Evolutionary conservation across 2,797 vertebrate genomes (phyloP).

Genomic region (Sarcophilus harrisii): DNA sequence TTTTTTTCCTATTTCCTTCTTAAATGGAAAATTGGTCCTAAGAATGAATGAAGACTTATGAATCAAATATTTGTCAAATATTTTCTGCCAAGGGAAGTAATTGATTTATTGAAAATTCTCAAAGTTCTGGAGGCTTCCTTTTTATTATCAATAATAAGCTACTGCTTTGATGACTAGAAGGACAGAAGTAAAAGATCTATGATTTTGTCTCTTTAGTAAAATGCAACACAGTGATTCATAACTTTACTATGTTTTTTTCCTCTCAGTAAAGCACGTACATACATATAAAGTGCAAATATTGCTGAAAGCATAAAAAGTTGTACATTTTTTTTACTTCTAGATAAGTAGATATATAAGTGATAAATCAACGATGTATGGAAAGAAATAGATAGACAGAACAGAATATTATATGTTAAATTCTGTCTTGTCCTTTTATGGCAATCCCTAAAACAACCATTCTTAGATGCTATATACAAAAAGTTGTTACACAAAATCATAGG

Average conservation of each 20-base stretch:
- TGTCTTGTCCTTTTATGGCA: neutral
- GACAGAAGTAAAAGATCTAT: slow-evolving; percentile 13
- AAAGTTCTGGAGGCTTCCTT: neutral
- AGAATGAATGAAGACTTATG: slow-evolving; percentile 25
- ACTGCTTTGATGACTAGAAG: neutral
- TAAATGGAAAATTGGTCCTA: slow-evolving; percentile 17
- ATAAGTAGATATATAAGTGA: neutral
- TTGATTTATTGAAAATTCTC: neutral
- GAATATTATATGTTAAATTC: neutral
- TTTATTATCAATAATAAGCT: neutral
- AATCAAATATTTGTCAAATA: neutral
- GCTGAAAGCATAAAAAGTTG: neutral
- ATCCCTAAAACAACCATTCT: neutral
- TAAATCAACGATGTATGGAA: neutral
- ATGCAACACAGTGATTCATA: no score
- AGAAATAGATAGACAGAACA: neutral
- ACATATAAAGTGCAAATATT: neutral
- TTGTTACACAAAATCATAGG: neutral
- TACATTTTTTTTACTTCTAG: neutral
- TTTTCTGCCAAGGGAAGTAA: slow-evolving; percentile 12
- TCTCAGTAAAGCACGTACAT: neutral
- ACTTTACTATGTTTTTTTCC: neutral
- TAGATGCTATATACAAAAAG: neutral
- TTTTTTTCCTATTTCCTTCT: slow-evolving; percentile 23
- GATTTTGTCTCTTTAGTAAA: slow-evolving; percentile 9